Conservation (phyloP, 1,140 invertebrate genomes). For the Pseudomyrmex dendroicus region DNA sequence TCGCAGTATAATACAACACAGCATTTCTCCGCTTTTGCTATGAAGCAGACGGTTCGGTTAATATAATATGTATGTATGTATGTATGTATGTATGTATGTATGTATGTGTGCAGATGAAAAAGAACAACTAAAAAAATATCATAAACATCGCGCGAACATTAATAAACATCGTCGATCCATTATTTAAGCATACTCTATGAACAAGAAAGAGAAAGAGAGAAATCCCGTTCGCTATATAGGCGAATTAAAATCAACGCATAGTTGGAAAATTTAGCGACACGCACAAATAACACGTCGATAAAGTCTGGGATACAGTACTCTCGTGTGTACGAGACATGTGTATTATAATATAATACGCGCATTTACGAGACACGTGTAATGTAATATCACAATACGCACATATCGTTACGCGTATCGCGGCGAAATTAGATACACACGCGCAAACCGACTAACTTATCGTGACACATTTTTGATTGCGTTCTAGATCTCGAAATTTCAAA, state of each 20-base stretch:
- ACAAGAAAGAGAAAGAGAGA: no score
- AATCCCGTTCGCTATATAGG: background rate
- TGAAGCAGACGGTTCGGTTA: constrained; percentile 2
- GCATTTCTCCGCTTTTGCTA: background rate
- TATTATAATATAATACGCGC: background rate
- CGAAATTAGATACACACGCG: background rate
- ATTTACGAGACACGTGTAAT: background rate
- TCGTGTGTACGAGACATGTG: no score
- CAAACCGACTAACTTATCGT: background rate
- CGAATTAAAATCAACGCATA: constrained; percentile 18
- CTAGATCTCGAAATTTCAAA: background rate
- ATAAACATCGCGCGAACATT: background rate
- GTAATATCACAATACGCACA: no score
- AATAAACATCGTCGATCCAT: background rate
- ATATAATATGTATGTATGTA: no score
- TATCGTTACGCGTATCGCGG: background rate
- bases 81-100: no score
- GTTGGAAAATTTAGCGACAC: background rate
- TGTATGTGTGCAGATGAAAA: background rate
- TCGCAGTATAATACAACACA: constrained; percentile 33
- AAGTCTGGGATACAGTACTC: background rate
- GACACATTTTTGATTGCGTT: background rate
- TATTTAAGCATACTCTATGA: constrained; percentile 3
- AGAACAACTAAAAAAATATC: background rate
- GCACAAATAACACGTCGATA: background rate